Evolutionary conservation across 2,797 vertebrate genomes (phyloP), one percentile per base, ranked within the genome.

Genomic region (Chelmon rostratus): DNA sequence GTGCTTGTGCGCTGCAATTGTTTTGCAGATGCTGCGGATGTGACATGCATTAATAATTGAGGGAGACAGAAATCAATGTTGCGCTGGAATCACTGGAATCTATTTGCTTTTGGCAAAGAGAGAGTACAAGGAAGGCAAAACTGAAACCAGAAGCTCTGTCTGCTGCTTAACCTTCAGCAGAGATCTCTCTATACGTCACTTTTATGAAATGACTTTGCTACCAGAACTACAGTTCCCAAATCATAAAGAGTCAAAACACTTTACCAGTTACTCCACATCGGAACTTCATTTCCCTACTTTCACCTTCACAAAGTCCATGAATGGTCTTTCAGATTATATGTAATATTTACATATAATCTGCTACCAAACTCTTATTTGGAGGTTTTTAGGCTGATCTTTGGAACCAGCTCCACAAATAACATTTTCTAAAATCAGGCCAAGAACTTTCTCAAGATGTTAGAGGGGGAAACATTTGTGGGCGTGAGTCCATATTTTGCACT

Each of bases 21-120:
- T 96, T 96, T 96, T 94, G 90, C 96, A 97, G 96, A 97, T 96
- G 95, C 95, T 94, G 93, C 78, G 82, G 87, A 94, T 96, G 96
- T 95, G 94, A 95, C 95, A 92, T 88, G 96, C 96, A 97, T 97
- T 95, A 94, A 93, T 94, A 95, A 96, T 93, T 88, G 87, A 90
- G 92, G 86, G 73, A 87, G 84, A 81, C 80, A 92, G 88, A 93
- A 94, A 90, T 92, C 88, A 92, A 89, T 93, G 70, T 67, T 85
- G 86, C 23, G 8, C 58, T 80, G 70, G 73, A 86, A 71, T 77
- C 40, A 65, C 8, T 84, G 81, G 80, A 83, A 75, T 91, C 81
- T 81, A 87, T 91, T 78, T 84, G 57, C 71, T 83, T 68, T 23
- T 72, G 86, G 69, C 75, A 75, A 44, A 52, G 31, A 52, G 13